Base-by-base conservation (phyloP, 2,888 invertebrate genomes). In the Tenthredo livida region DNA sequence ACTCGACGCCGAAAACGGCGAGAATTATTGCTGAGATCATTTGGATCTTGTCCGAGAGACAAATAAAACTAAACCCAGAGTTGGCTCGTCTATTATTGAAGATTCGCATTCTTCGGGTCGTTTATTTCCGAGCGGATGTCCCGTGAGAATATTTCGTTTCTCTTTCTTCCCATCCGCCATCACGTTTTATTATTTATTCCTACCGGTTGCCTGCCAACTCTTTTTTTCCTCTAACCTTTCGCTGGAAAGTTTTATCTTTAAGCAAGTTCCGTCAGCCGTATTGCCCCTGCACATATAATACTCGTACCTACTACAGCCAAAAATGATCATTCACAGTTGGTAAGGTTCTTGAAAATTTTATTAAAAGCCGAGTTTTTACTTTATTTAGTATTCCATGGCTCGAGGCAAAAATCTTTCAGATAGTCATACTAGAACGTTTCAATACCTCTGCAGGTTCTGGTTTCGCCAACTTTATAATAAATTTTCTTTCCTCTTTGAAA, bases 1-100 rank as follows among this genome's bases (percentile, higher is more conserved):
- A 67, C 29, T 67, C 29, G 67, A 33, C 67, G 12, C 21, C 4
- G 77, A 37, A 12, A 54, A 10, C n/a, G 1, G 47, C 29, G 77
- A 29, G 17, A 47, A 47, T 75, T 40, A 75, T 47, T 40, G 43
- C 50, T 29, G 17, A 54, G 54, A 50, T 50, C 77, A 67, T 47
- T 77, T 17, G 17, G 25, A 54, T 33, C 17, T 10, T 15, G 12
- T 37, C 40, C 33, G 21, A 61, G 29, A 50, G 78, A 80, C 25
- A 40, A 61, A 37, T 80, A 80, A 37, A 61, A 80, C 80, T 33
- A 33, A 83, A 43, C 17, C 67, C 40, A 25, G 29, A 83, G 67
- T 82, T 82, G 82, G 58, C 65, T 82, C 61, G 40, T 83, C 70
- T 70, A 67, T 67, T 70, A 83, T 83, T 83, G 47, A 83, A 83